Base-by-base conservation (phyloP, 1,140 invertebrate species). In the Drosophila kanapiae region DNA sequence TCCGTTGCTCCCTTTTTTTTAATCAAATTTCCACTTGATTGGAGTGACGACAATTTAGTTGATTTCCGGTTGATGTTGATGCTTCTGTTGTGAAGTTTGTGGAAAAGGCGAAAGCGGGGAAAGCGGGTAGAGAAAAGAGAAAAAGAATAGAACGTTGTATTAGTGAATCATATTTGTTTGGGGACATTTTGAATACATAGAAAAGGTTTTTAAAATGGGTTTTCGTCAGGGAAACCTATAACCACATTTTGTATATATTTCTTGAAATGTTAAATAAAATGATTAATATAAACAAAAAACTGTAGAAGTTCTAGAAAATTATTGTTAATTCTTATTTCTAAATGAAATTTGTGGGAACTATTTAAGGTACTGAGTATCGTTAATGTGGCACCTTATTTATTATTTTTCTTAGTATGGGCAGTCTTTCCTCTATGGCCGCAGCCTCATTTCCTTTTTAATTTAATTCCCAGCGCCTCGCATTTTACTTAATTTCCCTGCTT, bases 11-110 rank as follows among this genome's bases (percentile, higher is more conserved):
- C 35, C 45, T 56, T 42, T 61, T 23, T 78, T 80, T 88, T 88
- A 88, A 88, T 88, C 85, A 88, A 88, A 88, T 88, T 88, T 88
- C 82, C 85, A 90, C 85, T 88, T 88, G 85, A 87, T 75, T 87
- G 85, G 82, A 88, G 81, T 85, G 78, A 81, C 82, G 85, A 90
- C 84, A 88, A 90, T 88, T 88, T 85, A 77, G 81, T 85, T 79
- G 85, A 88, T 90, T 88, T 88, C 75, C 84, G 61, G 77, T 80
- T 83, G 75, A 70, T 68, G 75, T 77, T 77, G 62, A 56, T 58
- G 61, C 67, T 33, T 43, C 65, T 81, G 72, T 71, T 53, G 45
- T 51, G 59, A 40, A 38, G 60, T 53, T 54, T 40, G 23, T n/a
- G 59, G 45, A 49, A 42, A 18, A 6, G 5, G 31, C 6, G 33